Conservation (phyloP, 2,113 vertebrate genomes). For the Hystrix cristata region DNA sequence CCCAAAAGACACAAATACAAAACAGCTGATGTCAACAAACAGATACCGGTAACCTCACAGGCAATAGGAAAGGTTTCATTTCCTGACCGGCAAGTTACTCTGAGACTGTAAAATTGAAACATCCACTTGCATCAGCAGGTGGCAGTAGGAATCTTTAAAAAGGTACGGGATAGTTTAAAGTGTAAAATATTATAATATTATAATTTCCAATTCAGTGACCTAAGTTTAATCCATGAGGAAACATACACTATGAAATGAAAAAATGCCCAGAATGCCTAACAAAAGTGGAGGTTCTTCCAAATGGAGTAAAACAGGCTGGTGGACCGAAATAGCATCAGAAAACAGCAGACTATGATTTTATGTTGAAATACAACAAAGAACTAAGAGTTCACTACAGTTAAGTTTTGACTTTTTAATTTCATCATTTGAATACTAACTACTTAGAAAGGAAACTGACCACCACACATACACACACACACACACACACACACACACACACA, state of each 20-base stretch:
- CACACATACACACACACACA: too few species aligned
- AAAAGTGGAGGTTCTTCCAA: neutral
- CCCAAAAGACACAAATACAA: constrained; percentile 47
- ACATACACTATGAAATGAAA: neutral
- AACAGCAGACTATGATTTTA: neutral
- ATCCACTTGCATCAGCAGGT: constrained; percentile 11
- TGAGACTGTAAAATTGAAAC: constrained; percentile 2
- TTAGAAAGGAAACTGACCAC: constrained; percentile 24
- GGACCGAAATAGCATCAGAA: neutral
- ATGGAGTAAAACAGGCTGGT: neutral
- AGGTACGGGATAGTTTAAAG: neutral
- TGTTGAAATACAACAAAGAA: neutral
- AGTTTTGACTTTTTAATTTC: neutral
- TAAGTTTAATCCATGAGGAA: neutral
- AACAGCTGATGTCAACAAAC: neutral
- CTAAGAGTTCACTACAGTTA: neutral
- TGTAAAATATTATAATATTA: neutral
- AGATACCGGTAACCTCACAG: neutral
- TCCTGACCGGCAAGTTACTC: neutral
- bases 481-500: neutral
- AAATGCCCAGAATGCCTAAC: neutral
- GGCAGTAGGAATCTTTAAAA: constrained; percentile 19
- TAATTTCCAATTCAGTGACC: constrained; percentile 9
- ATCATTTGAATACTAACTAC: constrained; percentile 20
- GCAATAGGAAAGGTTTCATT: constrained; percentile 34